A percentile compares a stretch with the other conserved stretches of the same genome.
These are phyloP conservation scores for Mugil cephalus DNA, from an alignment of 2,113 vertebrate species.

Conservation along the genomic window DNA sequence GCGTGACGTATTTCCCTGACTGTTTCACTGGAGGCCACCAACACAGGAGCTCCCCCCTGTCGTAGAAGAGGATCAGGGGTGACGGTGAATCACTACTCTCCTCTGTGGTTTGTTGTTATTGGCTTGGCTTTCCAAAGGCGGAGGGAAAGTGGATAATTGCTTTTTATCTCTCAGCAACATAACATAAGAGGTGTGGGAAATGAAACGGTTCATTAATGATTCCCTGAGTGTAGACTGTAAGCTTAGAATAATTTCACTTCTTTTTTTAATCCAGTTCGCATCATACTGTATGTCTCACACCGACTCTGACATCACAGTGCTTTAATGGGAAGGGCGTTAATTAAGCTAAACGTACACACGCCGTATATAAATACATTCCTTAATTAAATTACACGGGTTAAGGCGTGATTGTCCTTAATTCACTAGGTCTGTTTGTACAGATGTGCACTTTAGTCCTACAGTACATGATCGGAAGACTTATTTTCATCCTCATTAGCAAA, in stretches of 20 bases:
- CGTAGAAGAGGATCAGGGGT: slow-evolving; percentile 33
- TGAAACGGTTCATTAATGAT: not conserved
- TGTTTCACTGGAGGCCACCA: slow-evolving; percentile 31
- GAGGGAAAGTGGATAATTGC: slow-evolving; percentile 47
- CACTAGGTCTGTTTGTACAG: not conserved
- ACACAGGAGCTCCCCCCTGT: slow-evolving; percentile 20
- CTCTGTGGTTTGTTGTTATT: slow-evolving; percentile 32
- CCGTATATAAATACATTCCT: slow-evolving; percentile 7
- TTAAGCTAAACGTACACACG: not conserved
- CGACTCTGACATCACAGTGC: not conserved
- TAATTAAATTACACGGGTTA: slow-evolving; percentile 5
- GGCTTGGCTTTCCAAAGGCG: slow-evolving; percentile 25
- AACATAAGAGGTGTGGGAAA: not conserved
- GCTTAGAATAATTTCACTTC: too few species aligned
- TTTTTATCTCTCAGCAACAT: slow-evolving; percentile 38
- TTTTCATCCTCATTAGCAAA: too few species aligned
- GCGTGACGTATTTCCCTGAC: slow-evolving; percentile 53
- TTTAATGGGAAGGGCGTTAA: not conserved
- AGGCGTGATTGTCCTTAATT: not conserved
- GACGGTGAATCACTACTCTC: slow-evolving; percentile 55
- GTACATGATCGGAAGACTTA: too few species aligned
- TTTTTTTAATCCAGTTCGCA: too few species aligned
- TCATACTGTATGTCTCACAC: too few species aligned
- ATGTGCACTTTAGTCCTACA: too few species aligned
- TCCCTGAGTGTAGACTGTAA: not conserved